Evolutionary conservation across 2,113 vertebrate genomes (phyloP).

Genomic region (Atlantisia rogersi): DNA sequence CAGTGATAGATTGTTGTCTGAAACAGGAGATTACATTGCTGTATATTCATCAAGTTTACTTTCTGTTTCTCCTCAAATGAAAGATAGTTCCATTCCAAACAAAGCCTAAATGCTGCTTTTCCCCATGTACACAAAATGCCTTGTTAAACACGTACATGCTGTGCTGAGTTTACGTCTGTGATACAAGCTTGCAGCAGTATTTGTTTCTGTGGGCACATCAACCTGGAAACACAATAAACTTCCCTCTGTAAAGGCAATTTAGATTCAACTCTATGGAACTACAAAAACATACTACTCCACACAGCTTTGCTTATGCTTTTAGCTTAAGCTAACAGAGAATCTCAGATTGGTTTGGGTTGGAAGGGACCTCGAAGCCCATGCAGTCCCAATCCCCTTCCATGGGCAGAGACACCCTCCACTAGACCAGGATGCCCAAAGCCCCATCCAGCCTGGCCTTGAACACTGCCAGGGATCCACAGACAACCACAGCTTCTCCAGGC

Average conservation of each 20-base stretch:
- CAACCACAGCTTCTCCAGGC: too few species aligned
- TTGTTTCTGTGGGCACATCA: not conserved
- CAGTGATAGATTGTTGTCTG: not conserved
- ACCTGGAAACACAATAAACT: not conserved
- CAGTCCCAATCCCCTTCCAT: too few species aligned
- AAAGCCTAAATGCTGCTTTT: not conserved
- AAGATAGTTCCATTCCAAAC: not conserved
- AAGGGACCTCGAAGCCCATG: too few species aligned
- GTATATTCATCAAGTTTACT: not conserved
- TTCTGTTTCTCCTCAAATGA: not conserved
- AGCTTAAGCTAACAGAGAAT: not conserved
- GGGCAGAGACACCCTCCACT: too few species aligned
- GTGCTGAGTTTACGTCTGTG: not conserved
- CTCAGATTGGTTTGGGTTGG: too few species aligned
- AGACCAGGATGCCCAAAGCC: too few species aligned
- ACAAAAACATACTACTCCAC: not conserved
- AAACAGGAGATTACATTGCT: not conserved
- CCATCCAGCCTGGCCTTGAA: too few species aligned
- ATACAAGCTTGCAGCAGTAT: not conserved
- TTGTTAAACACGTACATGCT: fast-evolving
- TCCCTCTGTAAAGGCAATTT: not conserved
- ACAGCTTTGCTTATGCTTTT: not conserved
- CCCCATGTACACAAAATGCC: not conserved
- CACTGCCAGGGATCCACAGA: too few species aligned
- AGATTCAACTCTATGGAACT: not conserved